Evolutionary conservation across 1,140 invertebrate species (phyloP).

Genomic region (Orchestia grillus): DNA sequence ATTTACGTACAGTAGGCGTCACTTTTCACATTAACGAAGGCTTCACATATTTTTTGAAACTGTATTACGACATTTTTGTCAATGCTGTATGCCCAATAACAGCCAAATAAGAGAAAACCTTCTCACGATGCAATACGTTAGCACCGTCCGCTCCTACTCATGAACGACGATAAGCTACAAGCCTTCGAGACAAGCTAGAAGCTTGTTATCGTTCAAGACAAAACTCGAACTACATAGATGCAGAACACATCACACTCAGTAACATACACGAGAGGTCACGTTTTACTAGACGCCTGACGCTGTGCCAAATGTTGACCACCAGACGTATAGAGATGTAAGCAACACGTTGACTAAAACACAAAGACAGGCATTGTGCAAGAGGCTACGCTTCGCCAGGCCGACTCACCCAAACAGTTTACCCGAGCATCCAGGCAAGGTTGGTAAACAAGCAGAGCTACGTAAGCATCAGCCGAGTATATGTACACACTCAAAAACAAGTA

Average conservation of each 20-base stretch:
- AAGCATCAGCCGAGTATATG: conserved; percentile 21
- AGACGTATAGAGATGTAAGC: background rate
- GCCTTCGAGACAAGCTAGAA: too few relatives aligned
- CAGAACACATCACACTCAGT: background rate
- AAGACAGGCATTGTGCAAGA: background rate
- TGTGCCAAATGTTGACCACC: background rate
- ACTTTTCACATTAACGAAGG: too few relatives aligned
- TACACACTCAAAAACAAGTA: conserved; percentile 39
- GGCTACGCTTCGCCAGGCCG: background rate
- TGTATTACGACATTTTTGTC: too few relatives aligned
- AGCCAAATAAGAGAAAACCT: too few relatives aligned
- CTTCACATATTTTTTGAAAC: too few relatives aligned
- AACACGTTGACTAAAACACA: background rate
- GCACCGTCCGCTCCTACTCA: too few relatives aligned
- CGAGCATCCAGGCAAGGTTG: conserved; percentile 20
- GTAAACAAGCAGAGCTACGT: conserved; percentile 21
- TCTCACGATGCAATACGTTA: too few relatives aligned
- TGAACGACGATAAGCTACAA: too few relatives aligned
- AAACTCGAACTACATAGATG: too few relatives aligned
- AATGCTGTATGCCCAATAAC: too few relatives aligned
- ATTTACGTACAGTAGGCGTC: too few relatives aligned
- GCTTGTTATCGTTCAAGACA: too few relatives aligned
- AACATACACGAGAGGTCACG: background rate
- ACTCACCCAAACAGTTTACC: conserved; percentile 44
- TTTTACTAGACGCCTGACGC: background rate